Percentiles rank a stretch among this genome's conserved stretches.
Conservation (phyloP, 2,113 vertebrate species). For the Aptenodytes patagonicus region DNA sequence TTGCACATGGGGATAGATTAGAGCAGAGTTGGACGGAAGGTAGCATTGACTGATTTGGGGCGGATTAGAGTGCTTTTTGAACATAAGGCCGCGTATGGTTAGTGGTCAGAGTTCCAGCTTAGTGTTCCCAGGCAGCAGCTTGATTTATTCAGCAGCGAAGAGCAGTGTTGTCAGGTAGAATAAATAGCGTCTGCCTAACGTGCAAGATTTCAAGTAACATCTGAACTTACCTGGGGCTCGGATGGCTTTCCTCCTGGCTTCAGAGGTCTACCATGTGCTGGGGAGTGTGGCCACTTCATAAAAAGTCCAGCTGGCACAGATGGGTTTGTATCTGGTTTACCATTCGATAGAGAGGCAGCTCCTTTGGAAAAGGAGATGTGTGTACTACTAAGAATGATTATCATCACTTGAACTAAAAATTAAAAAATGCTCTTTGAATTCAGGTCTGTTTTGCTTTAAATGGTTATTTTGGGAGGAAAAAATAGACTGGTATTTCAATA, state of each 20-base stretch:
- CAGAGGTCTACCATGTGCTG: conserved; percentile 70
- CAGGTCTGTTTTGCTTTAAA: neutral
- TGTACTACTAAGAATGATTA: neutral
- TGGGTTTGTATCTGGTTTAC: conserved; percentile 72
- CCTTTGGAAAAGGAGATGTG: neutral
- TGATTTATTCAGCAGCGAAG: neutral
- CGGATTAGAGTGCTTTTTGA: neutral
- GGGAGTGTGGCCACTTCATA: conserved; percentile 76
- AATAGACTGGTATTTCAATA: neutral
- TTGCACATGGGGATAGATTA: neutral
- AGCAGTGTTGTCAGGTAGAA: conserved; percentile 21
- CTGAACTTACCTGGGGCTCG: neutral
- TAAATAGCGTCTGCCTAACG: neutral
- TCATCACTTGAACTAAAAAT: neutral
- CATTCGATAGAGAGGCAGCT: neutral
- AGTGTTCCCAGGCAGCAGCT: neutral
- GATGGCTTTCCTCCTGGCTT: conserved; percentile 74
- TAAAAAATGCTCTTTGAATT: neutral
- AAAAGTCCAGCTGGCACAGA: conserved; percentile 73
- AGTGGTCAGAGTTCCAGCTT: neutral
- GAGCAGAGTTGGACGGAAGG: neutral
- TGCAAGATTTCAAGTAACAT: conserved; percentile 35
- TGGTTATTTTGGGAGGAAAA: neutral
- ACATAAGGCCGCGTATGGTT: neutral
- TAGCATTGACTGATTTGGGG: neutral